A percentile compares a stretch with the other conserved stretches of the same genome.
These are phyloP conservation scores for Danionella cerebrum DNA, from an alignment of 2,113 vertebrate species.

Conservation along the genomic window DNA sequence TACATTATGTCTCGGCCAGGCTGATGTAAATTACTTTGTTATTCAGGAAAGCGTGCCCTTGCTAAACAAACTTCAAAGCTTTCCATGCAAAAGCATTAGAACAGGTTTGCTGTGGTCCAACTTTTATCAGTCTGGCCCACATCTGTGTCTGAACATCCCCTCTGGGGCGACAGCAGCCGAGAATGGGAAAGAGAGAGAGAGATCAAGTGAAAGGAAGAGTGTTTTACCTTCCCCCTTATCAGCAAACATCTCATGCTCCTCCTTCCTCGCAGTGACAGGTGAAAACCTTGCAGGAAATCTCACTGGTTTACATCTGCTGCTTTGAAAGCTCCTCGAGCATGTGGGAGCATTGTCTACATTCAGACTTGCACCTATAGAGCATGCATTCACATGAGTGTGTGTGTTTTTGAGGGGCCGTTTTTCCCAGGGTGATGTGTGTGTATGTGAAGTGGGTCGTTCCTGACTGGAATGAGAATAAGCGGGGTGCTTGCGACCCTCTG, in stretches of 20 bases:
- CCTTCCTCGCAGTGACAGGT: background rate
- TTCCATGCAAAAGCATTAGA: constrained; percentile 9
- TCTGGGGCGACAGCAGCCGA: background rate
- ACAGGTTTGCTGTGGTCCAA: background rate
- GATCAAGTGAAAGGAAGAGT: background rate
- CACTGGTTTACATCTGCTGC: background rate
- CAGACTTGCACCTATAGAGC: background rate
- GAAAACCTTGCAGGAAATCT: background rate
- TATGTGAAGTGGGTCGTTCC: constrained; percentile 63
- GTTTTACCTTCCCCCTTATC: constrained; percentile 2
- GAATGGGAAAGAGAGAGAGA: background rate
- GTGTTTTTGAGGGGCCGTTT: constrained; percentile 43
- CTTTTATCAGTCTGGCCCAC: constrained; percentile 1
- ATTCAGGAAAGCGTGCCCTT: background rate
- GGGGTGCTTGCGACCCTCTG: constrained; percentile 44
- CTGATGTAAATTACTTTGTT: background rate
- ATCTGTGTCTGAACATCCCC: background rate
- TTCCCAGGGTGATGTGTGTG: constrained; percentile 49
- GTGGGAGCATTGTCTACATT: background rate
- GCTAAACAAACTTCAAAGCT: constrained; percentile 2
- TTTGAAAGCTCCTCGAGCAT: background rate
- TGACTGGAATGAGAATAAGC: constrained; percentile 66
- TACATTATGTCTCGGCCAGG: background rate
- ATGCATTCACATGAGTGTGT: background rate
- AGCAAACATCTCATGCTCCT: background rate